A percentile compares a stretch with the other conserved stretches of the same genome.
Evolutionary conservation across 2,113 vertebrate genomes (phyloP).

Genomic region (Sceloporus tristichus): DNA sequence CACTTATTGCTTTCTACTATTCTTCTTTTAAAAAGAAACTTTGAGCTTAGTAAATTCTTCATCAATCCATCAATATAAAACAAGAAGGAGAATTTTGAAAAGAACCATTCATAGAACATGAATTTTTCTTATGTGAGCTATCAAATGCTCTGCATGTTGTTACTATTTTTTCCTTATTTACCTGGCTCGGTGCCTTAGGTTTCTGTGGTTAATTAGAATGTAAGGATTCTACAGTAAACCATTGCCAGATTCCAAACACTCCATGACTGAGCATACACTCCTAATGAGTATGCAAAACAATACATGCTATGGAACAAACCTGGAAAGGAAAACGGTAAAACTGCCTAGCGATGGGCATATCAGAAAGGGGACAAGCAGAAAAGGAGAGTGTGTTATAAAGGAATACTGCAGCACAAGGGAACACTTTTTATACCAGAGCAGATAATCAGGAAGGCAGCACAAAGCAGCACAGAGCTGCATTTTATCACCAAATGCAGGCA

Average conservation of each 20-base stretch:
- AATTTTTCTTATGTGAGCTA: not conserved
- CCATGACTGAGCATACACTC: conserved; percentile 16
- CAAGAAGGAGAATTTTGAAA: not conserved
- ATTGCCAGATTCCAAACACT: not conserved
- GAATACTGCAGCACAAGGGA: conserved; percentile 49
- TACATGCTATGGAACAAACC: not conserved
- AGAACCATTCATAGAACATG: not conserved
- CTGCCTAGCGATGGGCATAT: conserved; percentile 25
- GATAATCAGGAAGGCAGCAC: conserved; percentile 64
- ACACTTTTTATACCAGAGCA: conserved; percentile 48
- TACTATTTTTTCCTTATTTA: not conserved
- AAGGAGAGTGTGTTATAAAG: conserved; percentile 48
- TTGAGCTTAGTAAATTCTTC: not conserved
- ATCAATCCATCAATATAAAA: not conserved
- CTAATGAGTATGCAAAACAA: not conserved
- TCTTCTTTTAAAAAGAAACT: not conserved
- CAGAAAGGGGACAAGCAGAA: conserved; percentile 53
- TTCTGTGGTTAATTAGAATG: conserved; percentile 8
- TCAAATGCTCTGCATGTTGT: not conserved
- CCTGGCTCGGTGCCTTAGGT: not conserved
- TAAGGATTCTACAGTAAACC: not conserved
- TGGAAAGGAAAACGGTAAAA: not conserved
- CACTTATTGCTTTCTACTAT: not conserved
- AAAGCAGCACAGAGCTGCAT: conserved; percentile 52
- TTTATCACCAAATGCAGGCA: conserved; percentile 75